Conservation (phyloP, 2,113 vertebrate genomes). For the Struthidea cinerea region DNA sequence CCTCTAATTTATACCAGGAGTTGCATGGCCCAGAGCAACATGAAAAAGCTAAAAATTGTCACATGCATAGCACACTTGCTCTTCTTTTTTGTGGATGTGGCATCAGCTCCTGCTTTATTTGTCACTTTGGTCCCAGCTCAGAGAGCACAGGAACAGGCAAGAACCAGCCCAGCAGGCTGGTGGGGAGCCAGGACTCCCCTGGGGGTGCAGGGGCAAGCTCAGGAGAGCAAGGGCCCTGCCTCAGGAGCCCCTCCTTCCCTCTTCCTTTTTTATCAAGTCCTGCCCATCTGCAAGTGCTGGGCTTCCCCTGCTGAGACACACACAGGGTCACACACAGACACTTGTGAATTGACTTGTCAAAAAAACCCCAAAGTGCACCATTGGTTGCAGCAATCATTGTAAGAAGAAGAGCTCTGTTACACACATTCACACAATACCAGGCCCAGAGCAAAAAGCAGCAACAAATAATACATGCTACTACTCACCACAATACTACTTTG, state of each 20-base stretch:
- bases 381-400: not conserved
- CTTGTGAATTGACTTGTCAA: not conserved
- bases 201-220: not conserved
- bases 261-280: not conserved
- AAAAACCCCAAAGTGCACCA: not conserved
- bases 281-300: not conserved
- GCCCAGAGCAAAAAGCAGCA: not conserved
- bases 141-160: not conserved
- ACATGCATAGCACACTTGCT: rapidly evolving
- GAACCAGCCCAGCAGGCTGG: not conserved
- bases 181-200: not conserved
- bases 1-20: not conserved
- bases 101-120: not conserved
- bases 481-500: not conserved
- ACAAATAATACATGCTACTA: not conserved
- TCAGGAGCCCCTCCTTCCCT: not conserved
- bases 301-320: not conserved
- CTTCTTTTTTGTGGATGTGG: not conserved
- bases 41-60: not conserved
- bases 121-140: not conserved
- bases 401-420: not conserved
- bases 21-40: not conserved
- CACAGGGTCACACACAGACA: not conserved
- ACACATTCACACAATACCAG: not conserved
- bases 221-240: not conserved